These are phyloP conservation scores for Nebria ingens DNA, from an alignment of 1,140 invertebrate genomes.

Conservation along the genomic window DNA sequence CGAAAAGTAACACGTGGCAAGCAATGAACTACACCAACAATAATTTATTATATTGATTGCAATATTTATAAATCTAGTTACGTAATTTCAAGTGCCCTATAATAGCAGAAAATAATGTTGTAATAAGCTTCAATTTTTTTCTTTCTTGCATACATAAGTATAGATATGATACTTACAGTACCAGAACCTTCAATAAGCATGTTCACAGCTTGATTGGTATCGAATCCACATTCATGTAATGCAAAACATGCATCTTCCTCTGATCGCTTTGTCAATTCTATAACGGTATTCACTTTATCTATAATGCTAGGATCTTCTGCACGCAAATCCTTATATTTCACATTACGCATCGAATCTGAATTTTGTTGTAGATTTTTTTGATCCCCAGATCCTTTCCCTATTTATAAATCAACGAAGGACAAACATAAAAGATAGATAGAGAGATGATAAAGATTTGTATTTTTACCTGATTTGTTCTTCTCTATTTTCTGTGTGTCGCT, in stretches of 20 bases:
- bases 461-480: background rate
- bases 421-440: background rate
- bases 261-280: slow-evolving; percentile 67
- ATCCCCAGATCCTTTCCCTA: slow-evolving; percentile 26
- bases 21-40: too few relatives aligned
- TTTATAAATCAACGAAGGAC: background rate
- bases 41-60: too few relatives aligned
- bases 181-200: slow-evolving; percentile 61
- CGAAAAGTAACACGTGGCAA: too few relatives aligned
- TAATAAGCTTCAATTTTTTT: slow-evolving; percentile 19
- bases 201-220: slow-evolving; percentile 61
- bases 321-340: background rate
- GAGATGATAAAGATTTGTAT: background rate
- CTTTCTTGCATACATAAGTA: slow-evolving; percentile 14
- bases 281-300: slow-evolving; percentile 65
- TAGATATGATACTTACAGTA: slow-evolving; percentile 34
- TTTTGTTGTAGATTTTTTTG: slow-evolving; percentile 24
- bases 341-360: background rate
- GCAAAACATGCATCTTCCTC: slow-evolving; percentile 76
- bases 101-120: background rate
- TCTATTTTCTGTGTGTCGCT: slow-evolving; percentile 3
- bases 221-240: slow-evolving; percentile 70
- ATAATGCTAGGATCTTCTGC: slow-evolving; percentile 26
- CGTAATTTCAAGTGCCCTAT: too few relatives aligned
- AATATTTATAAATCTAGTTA: too few relatives aligned